Evolutionary conservation across 2,888 invertebrate genomes (phyloP).

Genomic region (Aplocera efformata): DNA sequence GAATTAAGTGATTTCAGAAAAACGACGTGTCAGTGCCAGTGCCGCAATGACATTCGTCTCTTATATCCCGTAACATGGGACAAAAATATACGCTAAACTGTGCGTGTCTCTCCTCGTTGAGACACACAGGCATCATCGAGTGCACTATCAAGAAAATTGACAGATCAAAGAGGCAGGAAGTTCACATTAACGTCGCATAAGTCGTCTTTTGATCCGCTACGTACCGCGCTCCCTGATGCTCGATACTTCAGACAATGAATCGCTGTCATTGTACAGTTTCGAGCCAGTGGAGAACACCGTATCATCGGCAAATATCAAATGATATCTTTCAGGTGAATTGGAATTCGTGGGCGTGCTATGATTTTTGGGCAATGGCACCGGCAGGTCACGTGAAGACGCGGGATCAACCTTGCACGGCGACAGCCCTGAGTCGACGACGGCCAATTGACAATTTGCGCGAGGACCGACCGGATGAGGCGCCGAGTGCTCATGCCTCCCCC

Average conservation of each 20-base stretch:
- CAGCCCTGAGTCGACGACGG: constrained; percentile 61
- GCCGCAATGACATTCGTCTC: constrained; percentile 25
- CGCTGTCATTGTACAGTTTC: constrained; percentile 2
- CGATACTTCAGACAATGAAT: constrained; percentile 6
- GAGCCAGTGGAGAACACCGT: too few relatives aligned
- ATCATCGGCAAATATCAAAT: too few relatives aligned
- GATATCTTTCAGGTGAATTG: constrained; percentile 6
- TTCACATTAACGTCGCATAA: constrained; percentile 63
- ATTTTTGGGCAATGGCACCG: constrained; percentile 37
- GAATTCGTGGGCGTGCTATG: constrained; percentile 9
- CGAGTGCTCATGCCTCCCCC: constrained; percentile 66
- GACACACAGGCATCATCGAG: constrained; percentile 48
- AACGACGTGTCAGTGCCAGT: constrained; percentile 34
- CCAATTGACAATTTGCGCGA: constrained; percentile 75
- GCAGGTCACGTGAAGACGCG: constrained; percentile 48
- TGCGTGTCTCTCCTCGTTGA: constrained; percentile 59
- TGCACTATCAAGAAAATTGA: constrained; percentile 70
- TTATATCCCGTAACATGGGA: constrained; percentile 14
- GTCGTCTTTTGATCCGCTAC: constrained; percentile 49
- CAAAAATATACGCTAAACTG: constrained; percentile 41
- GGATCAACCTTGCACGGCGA: constrained; percentile 54
- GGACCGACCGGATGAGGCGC: constrained; percentile 72
- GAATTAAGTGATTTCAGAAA: constrained; percentile 67
- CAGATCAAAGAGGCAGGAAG: constrained; percentile 71
- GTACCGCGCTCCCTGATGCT: constrained; percentile 38